Evolutionary conservation across 2,888 invertebrate species (phyloP), one percentile per base, ranked within the genome.

Genomic region (Lagria hirta): DNA sequence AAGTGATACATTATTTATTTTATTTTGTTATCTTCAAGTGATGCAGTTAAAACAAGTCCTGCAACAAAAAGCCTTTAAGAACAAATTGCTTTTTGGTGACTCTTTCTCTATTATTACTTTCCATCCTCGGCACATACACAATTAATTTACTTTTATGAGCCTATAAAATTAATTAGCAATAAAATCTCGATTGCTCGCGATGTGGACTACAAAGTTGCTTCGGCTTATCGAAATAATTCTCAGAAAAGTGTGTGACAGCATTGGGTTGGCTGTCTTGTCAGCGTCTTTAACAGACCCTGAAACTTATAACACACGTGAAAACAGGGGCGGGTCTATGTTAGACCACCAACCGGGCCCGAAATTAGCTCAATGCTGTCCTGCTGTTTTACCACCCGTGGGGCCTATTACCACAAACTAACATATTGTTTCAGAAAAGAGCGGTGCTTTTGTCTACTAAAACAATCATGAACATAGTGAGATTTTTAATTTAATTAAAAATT

Each of bases 341-440:
- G 58, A 55, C 45, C 54, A 35, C 66, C 65, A 49, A 60, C 59
- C 47, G 66, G 23, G 60, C 47, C 54, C 61, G 59, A 66, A 68
- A 68, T 68, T 68, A 61, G 66, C 61, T 64, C 66, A 67, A 67
- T 66, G 65, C 60, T 55, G 47, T 51, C 67, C 65, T 52, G 66
- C 64, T 64, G 67, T 30, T 49, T 29, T 32, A 52, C 52, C 54
- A 60, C 65, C 61, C 58, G 56, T 52, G 50, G 62, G 48, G 59
- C 52, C 61, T 61, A 65, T 68, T 69, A 67, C 64, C 54, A 67
- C 69, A 69, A 69, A 68, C 68, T 69, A 69, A 68, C 69, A 65
- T 69, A 70, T 71, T 70, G 71, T 71, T 69, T 69, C 65, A 64
- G 65, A 65, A 64, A 60, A 55, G 51, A 51, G 62, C 69, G 68